Percentiles rank a stretch among this genome's conserved stretches.
Evolutionary conservation across 2,797 vertebrate species (phyloP).

Genomic region (Agapornis canus): DNA sequence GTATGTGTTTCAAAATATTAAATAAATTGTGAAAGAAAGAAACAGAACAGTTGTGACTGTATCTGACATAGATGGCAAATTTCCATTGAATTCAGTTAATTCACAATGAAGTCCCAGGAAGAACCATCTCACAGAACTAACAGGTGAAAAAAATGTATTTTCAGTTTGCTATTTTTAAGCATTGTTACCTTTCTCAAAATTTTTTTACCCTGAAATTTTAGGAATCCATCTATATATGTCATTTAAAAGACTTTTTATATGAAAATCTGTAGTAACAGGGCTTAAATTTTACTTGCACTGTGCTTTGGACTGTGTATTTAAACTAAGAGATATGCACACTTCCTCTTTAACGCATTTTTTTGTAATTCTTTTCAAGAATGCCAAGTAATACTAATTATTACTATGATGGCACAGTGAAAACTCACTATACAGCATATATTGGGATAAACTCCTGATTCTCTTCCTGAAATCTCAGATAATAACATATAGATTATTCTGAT

Average conservation of each 20-base stretch:
- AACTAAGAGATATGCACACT: neutral
- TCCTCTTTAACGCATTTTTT: neutral
- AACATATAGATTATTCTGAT: conserved; percentile 32
- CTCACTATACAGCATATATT: neutral
- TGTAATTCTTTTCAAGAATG: neutral
- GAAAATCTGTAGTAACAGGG: neutral
- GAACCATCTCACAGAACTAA: neutral
- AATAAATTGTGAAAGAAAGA: neutral
- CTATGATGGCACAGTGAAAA: neutral
- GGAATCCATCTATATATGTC: neutral
- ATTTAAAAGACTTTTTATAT: neutral
- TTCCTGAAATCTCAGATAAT: neutral
- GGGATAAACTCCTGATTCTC: neutral
- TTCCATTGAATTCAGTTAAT: neutral
- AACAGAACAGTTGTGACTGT: neutral
- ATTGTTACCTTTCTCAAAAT: neutral
- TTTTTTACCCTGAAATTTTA: neutral
- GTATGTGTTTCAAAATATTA: neutral
- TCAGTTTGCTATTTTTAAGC: neutral
- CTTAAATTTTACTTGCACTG: neutral
- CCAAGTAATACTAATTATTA: neutral
- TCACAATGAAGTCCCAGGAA: neutral
- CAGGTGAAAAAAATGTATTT: neutral
- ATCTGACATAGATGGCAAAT: neutral
- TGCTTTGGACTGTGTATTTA: neutral